Conservation (phyloP, 2,797 vertebrate species). For the Tiaroga cobitis region DNA sequence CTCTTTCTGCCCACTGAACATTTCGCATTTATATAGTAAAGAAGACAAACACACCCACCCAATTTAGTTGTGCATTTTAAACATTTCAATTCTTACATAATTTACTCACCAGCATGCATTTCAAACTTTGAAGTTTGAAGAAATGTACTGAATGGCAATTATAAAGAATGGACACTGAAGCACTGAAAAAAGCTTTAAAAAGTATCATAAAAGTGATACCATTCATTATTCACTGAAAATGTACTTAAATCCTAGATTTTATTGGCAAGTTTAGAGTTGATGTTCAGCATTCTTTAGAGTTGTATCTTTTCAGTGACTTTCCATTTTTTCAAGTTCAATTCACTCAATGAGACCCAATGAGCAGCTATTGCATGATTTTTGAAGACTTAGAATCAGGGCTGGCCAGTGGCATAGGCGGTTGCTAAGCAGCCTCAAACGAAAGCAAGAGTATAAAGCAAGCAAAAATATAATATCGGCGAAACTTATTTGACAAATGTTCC, state of each 20-base stretch:
- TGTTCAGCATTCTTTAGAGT: neutral
- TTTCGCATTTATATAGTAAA: slow-evolving; percentile 17
- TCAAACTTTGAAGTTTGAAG: slow-evolving; percentile 6
- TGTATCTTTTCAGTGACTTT: neutral
- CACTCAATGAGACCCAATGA: neutral
- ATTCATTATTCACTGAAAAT: neutral
- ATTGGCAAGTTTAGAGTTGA: neutral
- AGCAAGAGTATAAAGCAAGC: neutral
- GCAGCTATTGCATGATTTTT: neutral
- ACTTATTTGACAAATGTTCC: neutral
- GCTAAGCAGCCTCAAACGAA: neutral
- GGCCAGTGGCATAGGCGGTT: neutral
- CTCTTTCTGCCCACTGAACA: slow-evolving; percentile 33
- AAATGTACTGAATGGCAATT: neutral
- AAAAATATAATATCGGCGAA: neutral
- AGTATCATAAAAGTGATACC: neutral
- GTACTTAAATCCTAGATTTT: neutral
- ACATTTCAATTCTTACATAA: slow-evolving; percentile 7
- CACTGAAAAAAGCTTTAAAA: neutral
- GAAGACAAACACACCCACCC: slow-evolving; percentile 15
- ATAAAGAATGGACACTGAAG: neutral
- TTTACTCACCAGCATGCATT: neutral
- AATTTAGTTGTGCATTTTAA: slow-evolving; percentile 11
- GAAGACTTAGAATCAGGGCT: neutral
- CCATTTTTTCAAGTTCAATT: neutral